phyloP scores from a whole-genome alignment of 1,140 invertebrate species.

The Micrasema longulum region DNA sequence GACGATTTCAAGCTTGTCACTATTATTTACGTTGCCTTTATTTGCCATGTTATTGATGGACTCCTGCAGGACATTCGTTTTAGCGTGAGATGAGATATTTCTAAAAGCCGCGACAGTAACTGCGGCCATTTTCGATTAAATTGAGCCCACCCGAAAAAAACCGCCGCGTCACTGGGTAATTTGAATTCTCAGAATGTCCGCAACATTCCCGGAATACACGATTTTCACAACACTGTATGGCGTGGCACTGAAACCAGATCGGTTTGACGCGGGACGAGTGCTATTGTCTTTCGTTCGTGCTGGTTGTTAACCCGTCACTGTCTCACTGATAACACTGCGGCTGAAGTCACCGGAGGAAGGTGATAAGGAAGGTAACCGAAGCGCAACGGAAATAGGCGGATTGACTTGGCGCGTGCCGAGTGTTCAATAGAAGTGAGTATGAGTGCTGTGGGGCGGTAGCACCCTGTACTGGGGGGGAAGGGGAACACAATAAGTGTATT shows the following conservation, averaged over 20 bases:
- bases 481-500: conserved; percentile 45
- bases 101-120: conserved; percentile 40
- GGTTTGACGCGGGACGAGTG: neutral
- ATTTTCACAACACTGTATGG: neutral
- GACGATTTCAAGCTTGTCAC: conserved; percentile 64
- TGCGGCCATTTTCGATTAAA: conserved; percentile 40
- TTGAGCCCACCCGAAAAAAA: conserved; percentile 16
- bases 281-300: conserved; percentile 8
- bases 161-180: conserved; percentile 22
- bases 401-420: conserved; percentile 54
- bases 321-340: conserved; percentile 14
- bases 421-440: conserved; percentile 34
- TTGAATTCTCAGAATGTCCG: conserved; percentile 4
- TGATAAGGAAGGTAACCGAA: conserved; percentile 40
- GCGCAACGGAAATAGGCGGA: conserved; percentile 46
- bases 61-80: conserved; percentile 65
- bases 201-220: conserved; percentile 3
- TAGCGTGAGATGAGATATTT: conserved; percentile 60
- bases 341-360: conserved; percentile 27
- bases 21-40: conserved; percentile 48
- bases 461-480: conserved; percentile 10
- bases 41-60: conserved; percentile 66
- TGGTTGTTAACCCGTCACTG: conserved; percentile 14
- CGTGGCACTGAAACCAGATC: no score
- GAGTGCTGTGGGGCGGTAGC: conserved; percentile 10